phyloP scores from a whole-genome alignment of 2,797 vertebrate genomes.

The Otolemur crassicaudatus region DNA sequence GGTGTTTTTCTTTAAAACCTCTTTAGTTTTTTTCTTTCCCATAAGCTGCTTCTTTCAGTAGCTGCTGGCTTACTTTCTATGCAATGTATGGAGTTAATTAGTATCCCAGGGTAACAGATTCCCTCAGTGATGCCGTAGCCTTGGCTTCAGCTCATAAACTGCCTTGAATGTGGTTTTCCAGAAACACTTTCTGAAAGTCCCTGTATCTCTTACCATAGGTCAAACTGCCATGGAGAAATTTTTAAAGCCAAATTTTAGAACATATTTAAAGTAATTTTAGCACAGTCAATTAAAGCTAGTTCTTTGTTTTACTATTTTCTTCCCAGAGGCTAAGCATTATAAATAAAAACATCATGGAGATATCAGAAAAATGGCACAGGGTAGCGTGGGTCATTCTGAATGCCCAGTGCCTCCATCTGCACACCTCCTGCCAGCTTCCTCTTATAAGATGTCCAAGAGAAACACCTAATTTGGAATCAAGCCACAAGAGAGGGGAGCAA shows the following conservation, averaged over 20 bases:
- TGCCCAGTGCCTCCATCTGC: background rate
- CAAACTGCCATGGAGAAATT: background rate
- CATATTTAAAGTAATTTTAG: background rate
- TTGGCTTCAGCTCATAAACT: constrained; percentile 47
- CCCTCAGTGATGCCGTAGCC: constrained; percentile 36
- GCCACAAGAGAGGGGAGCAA: background rate
- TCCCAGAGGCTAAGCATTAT: background rate
- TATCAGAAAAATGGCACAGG: background rate
- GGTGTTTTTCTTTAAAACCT: constrained; percentile 14
- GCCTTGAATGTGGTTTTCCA: constrained; percentile 27
- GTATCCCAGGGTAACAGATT: constrained; percentile 70
- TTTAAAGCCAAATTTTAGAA: constrained; percentile 32
- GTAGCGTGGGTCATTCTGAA: background rate
- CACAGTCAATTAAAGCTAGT: background rate
- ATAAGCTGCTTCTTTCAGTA: constrained; percentile 42
- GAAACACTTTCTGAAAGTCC: constrained; percentile 55
- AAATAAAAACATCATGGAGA: background rate
- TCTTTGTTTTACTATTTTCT: constrained; percentile 25
- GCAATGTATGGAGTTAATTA: constrained; percentile 75
- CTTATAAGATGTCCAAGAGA: background rate
- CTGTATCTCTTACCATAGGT: background rate
- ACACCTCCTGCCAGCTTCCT: background rate
- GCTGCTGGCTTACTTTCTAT: constrained; percentile 57
- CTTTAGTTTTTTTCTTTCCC: constrained; percentile 39
- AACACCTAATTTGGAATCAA: background rate